Conservation (phyloP, 2,113 vertebrate species). For the Fregata magnificens region DNA sequence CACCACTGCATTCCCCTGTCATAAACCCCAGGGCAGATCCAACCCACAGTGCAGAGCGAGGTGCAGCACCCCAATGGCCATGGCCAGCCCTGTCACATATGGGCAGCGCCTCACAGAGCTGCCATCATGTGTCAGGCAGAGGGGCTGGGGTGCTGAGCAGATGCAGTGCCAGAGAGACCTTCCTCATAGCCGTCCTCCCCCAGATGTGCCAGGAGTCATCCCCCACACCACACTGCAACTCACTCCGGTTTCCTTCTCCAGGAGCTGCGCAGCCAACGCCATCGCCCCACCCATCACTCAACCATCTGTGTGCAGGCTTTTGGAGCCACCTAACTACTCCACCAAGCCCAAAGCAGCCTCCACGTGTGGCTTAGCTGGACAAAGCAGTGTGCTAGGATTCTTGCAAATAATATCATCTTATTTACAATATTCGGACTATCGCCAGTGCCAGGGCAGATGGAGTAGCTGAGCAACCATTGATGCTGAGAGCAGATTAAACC, state of each 20-base stretch:
- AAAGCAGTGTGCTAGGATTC: background rate
- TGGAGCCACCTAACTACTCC: background rate
- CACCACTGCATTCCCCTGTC: fast-evolving
- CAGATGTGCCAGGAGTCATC: background rate
- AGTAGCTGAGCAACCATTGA: background rate
- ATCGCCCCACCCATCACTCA: background rate
- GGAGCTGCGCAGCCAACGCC: background rate
- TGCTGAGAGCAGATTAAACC: background rate
- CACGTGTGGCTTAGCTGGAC: background rate
- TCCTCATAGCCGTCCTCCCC: background rate
- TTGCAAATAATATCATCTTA: background rate
- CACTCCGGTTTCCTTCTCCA: background rate
- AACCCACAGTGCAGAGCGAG: fast-evolving
- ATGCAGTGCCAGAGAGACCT: background rate
- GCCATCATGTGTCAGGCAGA: fast-evolving
- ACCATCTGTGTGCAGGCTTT: background rate
- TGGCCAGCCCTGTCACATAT: fast-evolving
- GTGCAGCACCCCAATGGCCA: fast-evolving
- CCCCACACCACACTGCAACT: no score
- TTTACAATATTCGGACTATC: background rate
- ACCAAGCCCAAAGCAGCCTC: background rate
- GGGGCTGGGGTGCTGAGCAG: no score
- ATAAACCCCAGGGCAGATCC: background rate
- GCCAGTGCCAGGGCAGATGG: background rate
- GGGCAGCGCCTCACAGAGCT: no score